Base-by-base conservation (phyloP, 2,888 invertebrate species). In the Lepas anatifera region DNA sequence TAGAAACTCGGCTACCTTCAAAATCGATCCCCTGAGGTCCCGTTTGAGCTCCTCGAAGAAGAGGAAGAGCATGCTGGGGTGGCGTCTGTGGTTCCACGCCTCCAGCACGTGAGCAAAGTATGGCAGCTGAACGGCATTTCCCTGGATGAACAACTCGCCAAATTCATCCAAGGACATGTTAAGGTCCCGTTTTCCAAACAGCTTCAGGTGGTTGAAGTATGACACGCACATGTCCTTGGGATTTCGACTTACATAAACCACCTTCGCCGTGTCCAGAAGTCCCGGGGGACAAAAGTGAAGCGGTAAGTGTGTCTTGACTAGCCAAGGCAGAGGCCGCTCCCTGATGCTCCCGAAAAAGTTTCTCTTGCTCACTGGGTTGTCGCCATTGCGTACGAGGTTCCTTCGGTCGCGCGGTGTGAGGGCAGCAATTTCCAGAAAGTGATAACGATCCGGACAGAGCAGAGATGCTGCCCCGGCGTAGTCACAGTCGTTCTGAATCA, bases 151-250 rank as follows among this genome's bases (percentile, higher is more conserved):
- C 73, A 80, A 76, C 37, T 78, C 75, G 46, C 79, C 76, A 72
- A 80, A 81, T 37, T 81, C 80, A 32, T 77, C 72, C 74, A 76
- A 75, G 68, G 25, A 76, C 75, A 67, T 27, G 43, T 64, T 67
- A 18, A 39, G 43, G 32, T 70, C 58, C 10, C 37, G 4, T 16
- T 66, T 39, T 6, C 27, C 22, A 10, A 67, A 32, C 13, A 39
- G 3, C 32, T 37, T 27, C 39, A 50, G 35, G 73, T 80, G 81
- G 74, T 80, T 77, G 74, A 76, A 82, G 71, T 78, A 80, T 1
- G 81, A 81, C 8, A 82, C 80, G 6, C 77, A 77, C 7, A 77
- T 77, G 75, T 82, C 81, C 73, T 80, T 81, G 0, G 81, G 81
- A 73, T 82, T 81, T 67, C 82, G 77, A 10, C 78, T 77, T 39